Evolutionary conservation across 2,797 vertebrate species (phyloP).

Genomic region (Microctenopoma lineatum): DNA sequence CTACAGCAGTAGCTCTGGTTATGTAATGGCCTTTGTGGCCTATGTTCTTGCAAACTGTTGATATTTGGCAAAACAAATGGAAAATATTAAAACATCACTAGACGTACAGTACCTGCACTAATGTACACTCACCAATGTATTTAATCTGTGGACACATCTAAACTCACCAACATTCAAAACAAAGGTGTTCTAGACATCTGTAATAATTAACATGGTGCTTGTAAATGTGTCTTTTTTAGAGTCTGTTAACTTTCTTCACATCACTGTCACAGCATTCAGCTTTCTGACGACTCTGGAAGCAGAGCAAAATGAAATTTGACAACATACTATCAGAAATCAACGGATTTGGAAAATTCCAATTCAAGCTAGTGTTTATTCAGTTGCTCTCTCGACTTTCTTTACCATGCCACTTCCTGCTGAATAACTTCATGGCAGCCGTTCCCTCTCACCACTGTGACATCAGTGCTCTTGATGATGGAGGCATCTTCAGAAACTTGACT

Average conservation of each 20-base stretch:
- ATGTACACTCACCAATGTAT: neutral
- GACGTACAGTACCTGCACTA: neutral
- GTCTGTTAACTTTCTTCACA: neutral
- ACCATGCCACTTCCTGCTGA: constrained; percentile 90
- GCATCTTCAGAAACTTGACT: constrained; percentile 83
- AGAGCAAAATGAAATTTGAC: constrained; percentile 88
- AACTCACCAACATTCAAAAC: no score
- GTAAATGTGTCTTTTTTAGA: constrained; percentile 40
- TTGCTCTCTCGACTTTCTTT: constrained; percentile 84
- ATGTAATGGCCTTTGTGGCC: neutral
- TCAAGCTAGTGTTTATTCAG: constrained; percentile 81
- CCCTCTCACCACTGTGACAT: constrained; percentile 88
- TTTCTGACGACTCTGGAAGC: neutral
- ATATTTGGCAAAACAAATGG: neutral
- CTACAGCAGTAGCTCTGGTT: neutral
- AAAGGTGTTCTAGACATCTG: neutral
- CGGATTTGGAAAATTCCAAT: constrained; percentile 91
- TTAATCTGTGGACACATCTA: neutral
- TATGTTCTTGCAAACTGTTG: neutral
- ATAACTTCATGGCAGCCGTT: constrained; percentile 89
- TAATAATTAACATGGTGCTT: constrained; percentile 60
- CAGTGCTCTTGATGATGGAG: constrained; percentile 64
- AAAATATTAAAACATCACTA: neutral
- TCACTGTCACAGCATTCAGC: neutral
- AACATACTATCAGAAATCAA: constrained; percentile 86